Base-by-base conservation (phyloP, 2,888 invertebrate species). In the Mythimna vitellina region DNA sequence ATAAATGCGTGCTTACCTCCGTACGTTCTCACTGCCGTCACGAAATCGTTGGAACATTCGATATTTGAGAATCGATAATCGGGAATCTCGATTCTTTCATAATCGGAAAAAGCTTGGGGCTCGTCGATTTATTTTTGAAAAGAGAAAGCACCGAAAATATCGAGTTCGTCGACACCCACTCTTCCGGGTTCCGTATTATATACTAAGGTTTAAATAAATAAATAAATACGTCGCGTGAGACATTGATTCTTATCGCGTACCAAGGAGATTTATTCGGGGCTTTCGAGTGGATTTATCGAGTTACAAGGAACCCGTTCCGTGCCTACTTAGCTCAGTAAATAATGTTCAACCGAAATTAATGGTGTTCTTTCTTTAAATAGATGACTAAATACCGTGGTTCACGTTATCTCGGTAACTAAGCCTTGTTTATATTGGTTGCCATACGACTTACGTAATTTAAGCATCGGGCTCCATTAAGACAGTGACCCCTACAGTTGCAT, bases 211-310 rank as follows among this genome's bases (percentile, higher is more conserved):
- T 87, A 90, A 91, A 92, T 92, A 94, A 94, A 94, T 93, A 95
- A 94, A 94, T 93, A 95, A 92, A 92, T 92, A 92, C 91, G 92
- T 95, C 92, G 94, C 95, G 94, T 94, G 95, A 95, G 94, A 93
- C 95, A 93, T 93, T 93, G 95, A 94, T 95, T 94, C 94, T 96
- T 96, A 96, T 96, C 96, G 95, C 90, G 94, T 93, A 92, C 91
- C 89, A 90, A 88, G 89, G 88, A 95, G 96, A 96, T 96, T 95
- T 96, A 96, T 95, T 92, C 86, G 88, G 89, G 89, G 93, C 94
- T 94, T 94, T 95, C 92, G 91, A 92, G 86, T 82, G 89, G 92
- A 95, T 96, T 96, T 95, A 96, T 95, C 89, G 93, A 87, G 92
- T 91, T 92, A 92, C 92, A 92, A 89, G 93, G 89, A 94, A 95